A percentile compares a stretch with the other conserved stretches of the same genome.
These are phyloP conservation scores for Ceratoteleas bidentatus DNA, from an alignment of 1,140 invertebrate species.

Conservation along the genomic window DNA sequence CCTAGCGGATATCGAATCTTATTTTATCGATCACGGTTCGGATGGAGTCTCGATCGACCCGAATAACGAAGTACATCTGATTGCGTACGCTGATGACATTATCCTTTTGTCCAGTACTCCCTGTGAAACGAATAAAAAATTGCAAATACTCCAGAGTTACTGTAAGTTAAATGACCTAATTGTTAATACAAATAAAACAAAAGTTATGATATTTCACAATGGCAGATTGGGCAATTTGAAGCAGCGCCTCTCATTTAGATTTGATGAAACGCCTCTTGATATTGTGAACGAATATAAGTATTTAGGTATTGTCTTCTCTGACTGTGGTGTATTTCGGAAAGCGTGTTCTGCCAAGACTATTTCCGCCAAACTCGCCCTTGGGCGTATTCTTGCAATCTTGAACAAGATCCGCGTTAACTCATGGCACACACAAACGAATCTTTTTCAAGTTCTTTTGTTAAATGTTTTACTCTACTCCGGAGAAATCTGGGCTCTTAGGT, in stretches of 20 bases:
- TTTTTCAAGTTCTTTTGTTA: constrained; percentile 6
- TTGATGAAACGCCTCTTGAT: constrained; percentile 3
- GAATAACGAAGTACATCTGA: neutral
- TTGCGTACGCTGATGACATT: constrained; percentile 6
- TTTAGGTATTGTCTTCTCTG: neutral
- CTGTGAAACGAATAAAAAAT: constrained; percentile 14
- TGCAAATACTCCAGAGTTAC: constrained; percentile 4
- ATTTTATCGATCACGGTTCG: constrained; percentile 5
- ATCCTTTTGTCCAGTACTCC: neutral
- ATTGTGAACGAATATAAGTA: constrained; percentile 15
- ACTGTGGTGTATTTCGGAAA: constrained; percentile 2
- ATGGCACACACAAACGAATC: constrained; percentile 10
- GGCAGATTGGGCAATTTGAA: constrained; percentile 3
- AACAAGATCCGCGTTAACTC: constrained; percentile 3
- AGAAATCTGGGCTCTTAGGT: constrained; percentile 6
- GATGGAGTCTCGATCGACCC: neutral
- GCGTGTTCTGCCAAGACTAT: neutral
- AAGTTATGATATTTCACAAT: constrained; percentile 13
- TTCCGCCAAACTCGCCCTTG: constrained; percentile 4
- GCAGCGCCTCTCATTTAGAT: constrained; percentile 4
- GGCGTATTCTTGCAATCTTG: constrained; percentile 7
- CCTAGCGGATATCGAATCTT: constrained; percentile 5
- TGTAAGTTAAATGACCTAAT: constrained; percentile 4
- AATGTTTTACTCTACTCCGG: constrained; percentile 11
- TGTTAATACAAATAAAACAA: constrained; percentile 9